phyloP scores from a whole-genome alignment of 2,888 invertebrate species.

The Spicauda simplicius region DNA sequence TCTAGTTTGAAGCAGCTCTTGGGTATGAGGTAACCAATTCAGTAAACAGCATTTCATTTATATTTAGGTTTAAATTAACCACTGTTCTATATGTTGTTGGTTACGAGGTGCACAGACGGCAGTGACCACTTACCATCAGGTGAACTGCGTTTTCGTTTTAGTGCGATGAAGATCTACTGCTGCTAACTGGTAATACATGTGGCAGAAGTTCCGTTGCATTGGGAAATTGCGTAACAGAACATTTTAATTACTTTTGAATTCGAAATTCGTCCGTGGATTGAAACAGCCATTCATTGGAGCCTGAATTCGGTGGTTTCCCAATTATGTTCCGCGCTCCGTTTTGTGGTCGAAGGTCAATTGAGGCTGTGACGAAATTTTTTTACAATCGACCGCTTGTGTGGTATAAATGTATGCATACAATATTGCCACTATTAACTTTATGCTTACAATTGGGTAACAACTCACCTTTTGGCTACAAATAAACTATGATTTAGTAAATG shows the following conservation, averaged over 20 bases:
- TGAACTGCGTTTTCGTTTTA: no score
- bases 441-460: neutral
- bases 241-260: neutral
- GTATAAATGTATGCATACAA: neutral
- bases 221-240: neutral
- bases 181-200: no score
- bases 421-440: neutral
- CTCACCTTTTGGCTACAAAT: neutral
- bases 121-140: no score
- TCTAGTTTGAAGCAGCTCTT: no score
- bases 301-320: slow-evolving; percentile 14
- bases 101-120: no score
- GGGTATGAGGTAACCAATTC: no score
- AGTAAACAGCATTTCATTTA: no score
- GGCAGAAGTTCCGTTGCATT: neutral
- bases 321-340: neutral
- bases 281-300: slow-evolving; percentile 12
- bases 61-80: no score
- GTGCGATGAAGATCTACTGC: no score
- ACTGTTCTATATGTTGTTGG: no score
- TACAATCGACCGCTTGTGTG: neutral
- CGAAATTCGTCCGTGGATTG: neutral
- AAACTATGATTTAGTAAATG: no score
- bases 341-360: slow-evolving; percentile 15
- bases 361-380: slow-evolving; percentile 13